Base-by-base conservation (phyloP, 1,140 invertebrate genomes). In the Temnothorax longispinosus region DNA sequence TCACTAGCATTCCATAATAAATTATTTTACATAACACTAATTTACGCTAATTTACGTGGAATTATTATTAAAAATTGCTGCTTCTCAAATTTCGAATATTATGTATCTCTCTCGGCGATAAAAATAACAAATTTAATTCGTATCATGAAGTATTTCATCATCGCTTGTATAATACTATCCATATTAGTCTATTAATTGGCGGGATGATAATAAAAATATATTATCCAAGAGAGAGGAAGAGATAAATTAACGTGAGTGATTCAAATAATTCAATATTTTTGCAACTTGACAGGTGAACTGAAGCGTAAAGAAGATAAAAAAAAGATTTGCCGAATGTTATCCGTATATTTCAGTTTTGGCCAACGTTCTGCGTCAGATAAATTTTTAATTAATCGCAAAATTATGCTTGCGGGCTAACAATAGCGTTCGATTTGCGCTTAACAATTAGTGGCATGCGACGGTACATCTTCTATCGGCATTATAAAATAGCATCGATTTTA, bases 401-500 rank as follows among this genome's bases (percentile, higher is more conserved):
- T 78, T 78, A 65, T 65, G 27, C 41, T 65, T 21, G 18, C 18
- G 27, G 11, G 7, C 60, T 65, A 78, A 78, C 44, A 78, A 65
- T 78, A 78, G 76, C 76, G 35, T 6, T 75, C 35, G 7, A 58
- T 54, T 18, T 74, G 52, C 13, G 13, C 52, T 75, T 77, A 8
- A 67, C 38, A n/a, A n/a, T 47, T n/a, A 35, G 58, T n/a, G 27
- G n/a, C 13, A n/a, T 15, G 18, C 18, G 27, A 65, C 27, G 27
- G 27, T 27, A 27, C 15, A 77, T 32, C 11, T 56, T 10, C 76
- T 47, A 65, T 65, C 41, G n/a, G 27, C 47, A 50, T 75, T 54
- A 38, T 75, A 84, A 84, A 84, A 50, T 84, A 86, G 77, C 35
- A 80, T 85, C 18, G 72, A 76, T 67, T 60, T 67, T 41, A 60